Conservation (phyloP, 30 jellyfish, hydroid and myxozoan genomes). For the Aurelia coerulea region DNA sequence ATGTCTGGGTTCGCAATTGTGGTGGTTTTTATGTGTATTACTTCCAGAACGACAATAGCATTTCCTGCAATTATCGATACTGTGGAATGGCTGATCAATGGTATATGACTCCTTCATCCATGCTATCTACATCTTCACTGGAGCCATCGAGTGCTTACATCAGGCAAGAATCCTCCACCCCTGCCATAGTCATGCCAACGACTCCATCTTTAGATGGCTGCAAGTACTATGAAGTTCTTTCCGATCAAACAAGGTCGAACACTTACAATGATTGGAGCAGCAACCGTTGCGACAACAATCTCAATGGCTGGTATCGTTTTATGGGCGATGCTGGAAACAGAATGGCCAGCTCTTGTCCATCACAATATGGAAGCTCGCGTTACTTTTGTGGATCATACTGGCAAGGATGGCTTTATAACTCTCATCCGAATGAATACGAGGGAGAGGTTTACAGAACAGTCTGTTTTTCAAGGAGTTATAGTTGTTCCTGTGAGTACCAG, state of each 20-base stretch:
- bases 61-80: conserved; percentile 25
- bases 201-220: conserved; percentile 11
- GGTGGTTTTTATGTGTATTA: conserved; percentile 35
- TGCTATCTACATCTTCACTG: no score
- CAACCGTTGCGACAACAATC: conserved; percentile 12
- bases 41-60: neutral
- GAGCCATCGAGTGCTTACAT: no score
- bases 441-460: conserved; percentile 38
- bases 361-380: neutral
- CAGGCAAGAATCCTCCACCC: no score
- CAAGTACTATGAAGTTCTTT: conserved; percentile 28
- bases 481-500: conserved; percentile 10
- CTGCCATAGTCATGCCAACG: conserved; percentile 2
- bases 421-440: conserved; percentile 17
- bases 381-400: conserved; percentile 26
- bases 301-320: conserved; percentile 55
- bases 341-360: conserved; percentile 21
- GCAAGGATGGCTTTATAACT: conserved; percentile 35
- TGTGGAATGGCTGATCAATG: conserved; percentile 28
- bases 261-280: conserved; percentile 1
- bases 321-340: conserved; percentile 58
- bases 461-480: conserved; percentile 25
- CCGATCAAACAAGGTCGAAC: conserved; percentile 13
- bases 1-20: conserved; percentile 35
- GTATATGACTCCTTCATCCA: neutral